Conservation (phyloP, 2,888 invertebrate species). For the Thera britannica region DNA sequence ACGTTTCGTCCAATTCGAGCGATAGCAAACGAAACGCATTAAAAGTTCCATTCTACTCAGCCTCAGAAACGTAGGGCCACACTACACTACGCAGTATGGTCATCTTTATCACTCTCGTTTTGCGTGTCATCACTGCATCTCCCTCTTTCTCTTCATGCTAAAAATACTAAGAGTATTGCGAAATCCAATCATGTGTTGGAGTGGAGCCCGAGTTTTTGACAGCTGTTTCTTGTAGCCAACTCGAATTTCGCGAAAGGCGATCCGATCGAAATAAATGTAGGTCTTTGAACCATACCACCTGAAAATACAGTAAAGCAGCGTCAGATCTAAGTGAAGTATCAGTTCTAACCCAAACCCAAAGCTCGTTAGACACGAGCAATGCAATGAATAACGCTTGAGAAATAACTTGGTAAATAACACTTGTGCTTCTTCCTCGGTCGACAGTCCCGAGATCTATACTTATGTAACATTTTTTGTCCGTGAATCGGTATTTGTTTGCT, state of each 20-base stretch:
- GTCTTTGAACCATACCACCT: slow-evolving; percentile 66
- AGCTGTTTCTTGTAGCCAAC: slow-evolving; percentile 50
- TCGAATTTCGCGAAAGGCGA: slow-evolving; percentile 56
- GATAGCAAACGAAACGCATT: neutral
- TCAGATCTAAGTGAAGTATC: slow-evolving; percentile 77
- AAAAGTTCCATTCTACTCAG: neutral
- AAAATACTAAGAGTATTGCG: slow-evolving; percentile 1
- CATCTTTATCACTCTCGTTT: neutral
- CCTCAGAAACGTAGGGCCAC: neutral
- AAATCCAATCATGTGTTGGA: slow-evolving; percentile 26
- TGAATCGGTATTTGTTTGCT: slow-evolving; percentile 64
- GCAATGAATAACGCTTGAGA: slow-evolving; percentile 68
- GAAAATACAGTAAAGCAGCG: slow-evolving; percentile 64
- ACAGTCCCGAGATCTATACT: slow-evolving; percentile 77
- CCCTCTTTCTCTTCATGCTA: slow-evolving; percentile 12
- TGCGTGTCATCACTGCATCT: neutral
- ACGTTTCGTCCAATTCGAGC: too few species aligned
- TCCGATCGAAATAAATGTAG: slow-evolving; percentile 78
- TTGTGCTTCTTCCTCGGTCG: slow-evolving; percentile 53
- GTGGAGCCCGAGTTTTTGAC: slow-evolving; percentile 49
- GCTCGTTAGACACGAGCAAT: slow-evolving; percentile 60
- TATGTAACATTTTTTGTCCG: slow-evolving; percentile 77
- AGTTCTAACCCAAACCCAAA: slow-evolving; percentile 58
- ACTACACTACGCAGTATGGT: too few species aligned
- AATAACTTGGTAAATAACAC: slow-evolving; percentile 50